Base-by-base conservation (phyloP, 64 coral and sea anemone genomes). In the Pocillopora damicornis region DNA sequence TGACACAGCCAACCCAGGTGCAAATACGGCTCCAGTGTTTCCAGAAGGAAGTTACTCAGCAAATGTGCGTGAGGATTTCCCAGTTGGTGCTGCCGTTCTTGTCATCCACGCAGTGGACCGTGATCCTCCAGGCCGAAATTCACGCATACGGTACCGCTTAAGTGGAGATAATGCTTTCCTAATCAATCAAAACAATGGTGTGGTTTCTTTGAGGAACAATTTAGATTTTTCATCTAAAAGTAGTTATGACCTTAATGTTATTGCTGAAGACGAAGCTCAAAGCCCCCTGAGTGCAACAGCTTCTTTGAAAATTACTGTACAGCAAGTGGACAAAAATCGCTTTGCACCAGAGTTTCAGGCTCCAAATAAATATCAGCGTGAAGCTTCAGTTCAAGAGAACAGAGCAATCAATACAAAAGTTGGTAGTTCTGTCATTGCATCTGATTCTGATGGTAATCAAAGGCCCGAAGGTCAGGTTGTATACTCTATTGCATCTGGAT, bases 31-130 rank as follows among this genome's bases (percentile, higher is more conserved):
- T 7, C 94, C 94, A 7, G 79, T 89, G 9, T 96, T 97, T 59
- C 88, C 88, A 75, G 72, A 97, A 30, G 71, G 83, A 2, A 86
- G 76, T 9, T 97, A 97, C 73, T 87, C 73, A 9, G 92, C 92
- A 38, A 97, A 81, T 72, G 90, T 97, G 13, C 91, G 91, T 11
- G 94, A 97, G 73, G 94, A 97, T 73, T 97, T 97, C 78, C 94
- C 94, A 51, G 23, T 78, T 59, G 37, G 57, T 78, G 94, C 83
- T 17, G 91, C 88, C 22, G 37, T 97, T 67, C 77, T 97, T 25
- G 78, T 93, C 2, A 86, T 97, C 45, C 91, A 92, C 26, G 83
- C 94, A 5, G 35, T 91, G 18, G 94, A 97, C 37, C 89, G 86
- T 58, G 94, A 97, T 18, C 91, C 91, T 6, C 77, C 80, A 72